Conservation (phyloP, 2,113 vertebrate species). For the Sula dactylatra region DNA sequence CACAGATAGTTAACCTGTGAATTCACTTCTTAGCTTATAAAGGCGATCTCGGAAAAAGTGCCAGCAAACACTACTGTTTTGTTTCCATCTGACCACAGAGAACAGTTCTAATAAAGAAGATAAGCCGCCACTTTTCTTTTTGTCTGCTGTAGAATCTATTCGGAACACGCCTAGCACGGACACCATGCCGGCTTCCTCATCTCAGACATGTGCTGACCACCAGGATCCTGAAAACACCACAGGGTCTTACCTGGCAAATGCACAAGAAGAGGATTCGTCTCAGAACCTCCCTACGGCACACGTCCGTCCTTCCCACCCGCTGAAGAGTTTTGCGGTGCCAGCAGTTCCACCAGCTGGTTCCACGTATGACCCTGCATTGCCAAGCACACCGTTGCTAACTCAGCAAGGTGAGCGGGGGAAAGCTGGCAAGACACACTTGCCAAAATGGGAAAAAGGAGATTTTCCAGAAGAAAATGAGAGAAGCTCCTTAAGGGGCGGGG, state of each 20-base stretch:
- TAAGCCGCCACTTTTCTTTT: background rate
- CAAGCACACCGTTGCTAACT: conserved; percentile 89
- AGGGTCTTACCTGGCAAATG: conserved; percentile 82
- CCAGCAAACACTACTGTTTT: background rate
- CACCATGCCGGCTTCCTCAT: conserved; percentile 84
- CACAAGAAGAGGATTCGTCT: conserved; percentile 87
- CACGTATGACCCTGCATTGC: conserved; percentile 85
- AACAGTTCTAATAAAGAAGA: background rate
- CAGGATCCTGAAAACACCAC: conserved; percentile 82
- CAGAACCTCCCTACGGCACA: conserved; percentile 86
- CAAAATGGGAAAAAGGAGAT: too few relatives aligned
- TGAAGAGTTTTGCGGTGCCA: conserved; percentile 96
- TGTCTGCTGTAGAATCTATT: conserved; percentile 82
- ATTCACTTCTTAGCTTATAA: background rate
- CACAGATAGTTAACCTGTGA: background rate
- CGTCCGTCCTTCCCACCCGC: conserved; percentile 88
- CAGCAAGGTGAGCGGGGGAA: conserved; percentile 81
- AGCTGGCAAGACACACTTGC: too few relatives aligned
- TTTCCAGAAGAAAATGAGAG: background rate
- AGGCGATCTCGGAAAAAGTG: background rate
- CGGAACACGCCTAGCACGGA: conserved; percentile 93
- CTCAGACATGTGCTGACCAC: conserved; percentile 84
- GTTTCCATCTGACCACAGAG: background rate
- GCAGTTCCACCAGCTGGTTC: conserved; percentile 76
- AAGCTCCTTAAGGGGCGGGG: background rate